Conservation (phyloP, 1,140 invertebrate species). For the Halyomorpha halys region DNA sequence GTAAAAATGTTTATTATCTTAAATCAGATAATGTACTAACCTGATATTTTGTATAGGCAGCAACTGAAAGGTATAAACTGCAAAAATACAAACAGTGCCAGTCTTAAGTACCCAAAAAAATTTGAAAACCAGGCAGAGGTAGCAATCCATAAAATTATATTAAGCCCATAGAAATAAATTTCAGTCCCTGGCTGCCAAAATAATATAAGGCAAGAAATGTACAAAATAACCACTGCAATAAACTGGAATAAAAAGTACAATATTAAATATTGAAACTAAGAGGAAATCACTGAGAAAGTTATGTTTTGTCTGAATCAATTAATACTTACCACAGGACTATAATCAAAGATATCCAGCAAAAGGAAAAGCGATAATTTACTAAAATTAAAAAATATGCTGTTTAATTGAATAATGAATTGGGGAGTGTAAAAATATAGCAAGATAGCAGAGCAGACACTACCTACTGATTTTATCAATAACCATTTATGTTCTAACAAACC, state of each 20-base stretch:
- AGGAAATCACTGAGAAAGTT: not conserved
- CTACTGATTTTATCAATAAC: conserved; percentile 39
- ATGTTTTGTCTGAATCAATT: not conserved
- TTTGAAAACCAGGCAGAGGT: conserved; percentile 22
- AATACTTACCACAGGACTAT: conserved; percentile 30
- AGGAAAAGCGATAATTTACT: conserved; percentile 33
- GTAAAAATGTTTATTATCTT: no score
- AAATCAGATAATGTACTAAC: no score
- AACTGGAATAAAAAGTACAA: conserved; percentile 19
- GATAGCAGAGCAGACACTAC: conserved; percentile 33
- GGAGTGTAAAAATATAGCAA: conserved; percentile 45
- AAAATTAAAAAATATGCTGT: conserved; percentile 33
- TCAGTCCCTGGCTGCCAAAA: conserved; percentile 23
- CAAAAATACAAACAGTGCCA: conserved; percentile 22
- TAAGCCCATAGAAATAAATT: conserved; percentile 11
- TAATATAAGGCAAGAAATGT: conserved; percentile 19
- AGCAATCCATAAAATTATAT: conserved; percentile 23
- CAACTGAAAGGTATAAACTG: conserved; percentile 18
- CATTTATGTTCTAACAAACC: conserved; percentile 49
- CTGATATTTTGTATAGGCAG: conserved; percentile 1
- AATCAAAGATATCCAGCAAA: conserved; percentile 29
- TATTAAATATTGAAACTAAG: not conserved
- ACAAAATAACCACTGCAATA: conserved; percentile 13
- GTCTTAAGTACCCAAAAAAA: conserved; percentile 23
- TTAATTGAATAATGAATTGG: conserved; percentile 36